Conservation (phyloP, 2,888 invertebrate species). For the Rhingia rostrata region DNA sequence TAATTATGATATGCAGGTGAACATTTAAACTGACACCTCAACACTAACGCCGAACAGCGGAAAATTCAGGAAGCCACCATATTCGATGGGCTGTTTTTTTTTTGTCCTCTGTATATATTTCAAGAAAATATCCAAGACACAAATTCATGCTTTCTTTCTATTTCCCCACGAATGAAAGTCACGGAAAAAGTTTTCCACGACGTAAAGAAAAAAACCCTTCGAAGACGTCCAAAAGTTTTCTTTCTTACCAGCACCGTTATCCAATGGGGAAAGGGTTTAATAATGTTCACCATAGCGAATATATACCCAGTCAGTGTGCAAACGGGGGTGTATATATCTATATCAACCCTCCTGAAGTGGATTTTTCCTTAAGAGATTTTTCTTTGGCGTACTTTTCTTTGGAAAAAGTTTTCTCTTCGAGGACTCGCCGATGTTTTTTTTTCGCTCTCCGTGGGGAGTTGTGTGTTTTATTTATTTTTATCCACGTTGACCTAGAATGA, state of each 20-base stretch:
- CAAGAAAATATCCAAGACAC: conserved; percentile 72
- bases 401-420: conserved; percentile 75
- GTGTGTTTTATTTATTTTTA: conserved; percentile 28
- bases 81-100: conserved; percentile 8
- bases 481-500: neutral
- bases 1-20: neutral
- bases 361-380: conserved; percentile 77
- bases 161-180: conserved; percentile 11
- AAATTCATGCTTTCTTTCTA: conserved; percentile 56
- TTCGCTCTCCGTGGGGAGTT: conserved; percentile 23
- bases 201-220: conserved; percentile 50
- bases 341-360: conserved; percentile 31
- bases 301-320: conserved; percentile 19
- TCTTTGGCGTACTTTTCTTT: conserved; percentile 75
- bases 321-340: conserved; percentile 42
- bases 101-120: conserved; percentile 9
- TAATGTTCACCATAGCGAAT: neutral
- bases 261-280: conserved; percentile 36
- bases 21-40: conserved; percentile 22
- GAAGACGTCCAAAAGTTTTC: conserved; percentile 59
- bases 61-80: conserved; percentile 51
- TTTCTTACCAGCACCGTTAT: neutral
- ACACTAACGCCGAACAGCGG: conserved; percentile 63
- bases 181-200: conserved; percentile 50
- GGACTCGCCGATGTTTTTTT: conserved; percentile 1